phyloP scores from a whole-genome alignment of 2,888 invertebrate species.

The Perdita meconis region DNA sequence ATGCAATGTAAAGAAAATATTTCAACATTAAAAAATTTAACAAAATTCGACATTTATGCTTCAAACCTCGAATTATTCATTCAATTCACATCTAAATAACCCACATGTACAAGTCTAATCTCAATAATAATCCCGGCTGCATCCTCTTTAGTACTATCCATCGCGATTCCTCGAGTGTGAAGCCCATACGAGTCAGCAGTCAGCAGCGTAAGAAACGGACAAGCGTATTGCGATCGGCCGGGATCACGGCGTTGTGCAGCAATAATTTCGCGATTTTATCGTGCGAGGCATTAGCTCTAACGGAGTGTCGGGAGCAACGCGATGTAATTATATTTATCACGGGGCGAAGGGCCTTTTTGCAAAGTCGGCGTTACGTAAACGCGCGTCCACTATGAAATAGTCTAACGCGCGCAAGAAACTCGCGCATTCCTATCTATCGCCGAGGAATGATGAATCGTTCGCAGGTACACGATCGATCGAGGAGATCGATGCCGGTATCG shows the following conservation, averaged over 20 bases:
- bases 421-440: conserved; percentile 31
- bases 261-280: conserved; percentile 69
- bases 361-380: conserved; percentile 33
- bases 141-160: conserved; percentile 38
- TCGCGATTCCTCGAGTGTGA: conserved; percentile 38
- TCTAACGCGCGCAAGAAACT: conserved; percentile 32
- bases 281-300: conserved; percentile 49
- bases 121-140: conserved; percentile 25
- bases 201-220: conserved; percentile 23
- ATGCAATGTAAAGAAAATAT: too few relatives aligned
- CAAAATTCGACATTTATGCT: too few relatives aligned
- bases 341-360: conserved; percentile 26
- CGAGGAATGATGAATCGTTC: conserved; percentile 50
- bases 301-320: conserved; percentile 56
- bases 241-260: conserved; percentile 39
- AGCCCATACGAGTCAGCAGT: conserved; percentile 35
- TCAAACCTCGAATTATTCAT: too few relatives aligned
- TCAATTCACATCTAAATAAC: too few relatives aligned
- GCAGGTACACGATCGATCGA: conserved; percentile 37
- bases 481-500: conserved; percentile 44
- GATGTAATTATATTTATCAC: conserved; percentile 64
- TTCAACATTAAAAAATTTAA: too few relatives aligned
- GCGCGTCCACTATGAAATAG: conserved; percentile 31
- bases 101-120: conserved; percentile 21
- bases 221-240: conserved; percentile 49